These are phyloP conservation scores for Chondrosia reniformis DNA, from an alignment of 37 sponge, comb jelly and placozoan species.

Conservation along the genomic window DNA sequence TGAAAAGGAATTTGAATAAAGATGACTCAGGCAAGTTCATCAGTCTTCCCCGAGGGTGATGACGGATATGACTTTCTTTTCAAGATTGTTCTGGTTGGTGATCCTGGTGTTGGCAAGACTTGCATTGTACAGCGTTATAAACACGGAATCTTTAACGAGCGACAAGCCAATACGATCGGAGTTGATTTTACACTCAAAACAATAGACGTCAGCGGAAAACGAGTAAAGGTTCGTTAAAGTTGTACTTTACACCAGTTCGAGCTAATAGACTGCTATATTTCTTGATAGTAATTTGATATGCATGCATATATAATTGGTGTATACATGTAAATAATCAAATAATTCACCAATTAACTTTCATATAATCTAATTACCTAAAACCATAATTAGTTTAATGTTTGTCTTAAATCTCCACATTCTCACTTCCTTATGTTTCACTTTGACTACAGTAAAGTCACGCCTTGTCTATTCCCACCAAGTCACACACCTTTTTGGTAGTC, in stretches of 20 bases:
- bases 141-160: slow-evolving; percentile 78
- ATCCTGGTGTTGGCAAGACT: slow-evolving; percentile 93
- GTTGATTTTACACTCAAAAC: slow-evolving; percentile 91
- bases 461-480: too few relatives aligned
- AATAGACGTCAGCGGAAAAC: slow-evolving; percentile 75
- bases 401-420: too few relatives aligned
- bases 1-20: neutral
- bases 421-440: too few relatives aligned
- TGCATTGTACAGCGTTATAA: slow-evolving; percentile 90
- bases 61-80: slow-evolving; percentile 51
- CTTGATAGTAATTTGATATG: too few relatives aligned
- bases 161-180: slow-evolving; percentile 91
- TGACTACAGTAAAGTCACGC: too few relatives aligned
- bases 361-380: too few relatives aligned
- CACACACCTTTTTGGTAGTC: too few relatives aligned
- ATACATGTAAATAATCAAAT: too few relatives aligned
- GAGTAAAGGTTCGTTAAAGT: slow-evolving; percentile 57
- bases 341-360: too few relatives aligned
- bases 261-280: too few relatives aligned
- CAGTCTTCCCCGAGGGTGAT: slow-evolving; percentile 18
- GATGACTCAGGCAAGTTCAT: neutral
- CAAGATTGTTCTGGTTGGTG: slow-evolving; percentile 86
- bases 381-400: too few relatives aligned
- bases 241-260: neutral
- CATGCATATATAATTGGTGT: too few relatives aligned